phyloP scores from a whole-genome alignment of 2,113 vertebrate genomes.

The Furnarius figulus region DNA sequence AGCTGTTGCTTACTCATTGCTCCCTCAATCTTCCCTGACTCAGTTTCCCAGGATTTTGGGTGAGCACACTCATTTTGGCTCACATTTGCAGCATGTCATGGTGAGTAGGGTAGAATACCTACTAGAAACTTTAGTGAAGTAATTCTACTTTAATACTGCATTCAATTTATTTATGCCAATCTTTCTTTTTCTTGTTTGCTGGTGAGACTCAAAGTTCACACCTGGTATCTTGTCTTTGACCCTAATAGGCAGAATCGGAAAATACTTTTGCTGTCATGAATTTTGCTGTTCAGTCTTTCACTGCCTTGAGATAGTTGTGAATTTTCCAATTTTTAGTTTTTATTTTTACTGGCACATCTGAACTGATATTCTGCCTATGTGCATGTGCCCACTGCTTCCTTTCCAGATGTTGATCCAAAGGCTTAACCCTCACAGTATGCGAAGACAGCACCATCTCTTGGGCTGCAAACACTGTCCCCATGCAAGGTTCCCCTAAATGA shows the following conservation, averaged over 20 bases:
- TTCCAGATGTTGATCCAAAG: conserved; percentile 16
- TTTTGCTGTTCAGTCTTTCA: not conserved
- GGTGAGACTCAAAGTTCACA: not conserved
- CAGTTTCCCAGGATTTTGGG: not conserved
- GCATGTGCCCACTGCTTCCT: not conserved
- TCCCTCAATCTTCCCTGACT: not conserved
- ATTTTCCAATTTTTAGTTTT: not conserved
- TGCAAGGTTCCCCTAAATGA: not conserved
- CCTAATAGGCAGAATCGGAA: not conserved
- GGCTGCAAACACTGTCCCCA: not conserved
- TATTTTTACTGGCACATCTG: not conserved
- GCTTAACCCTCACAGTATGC: not conserved
- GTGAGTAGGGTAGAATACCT: not conserved
- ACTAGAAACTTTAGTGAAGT: not conserved
- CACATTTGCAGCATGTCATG: not conserved
- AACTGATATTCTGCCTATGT: not conserved
- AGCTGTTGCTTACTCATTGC: not conserved
- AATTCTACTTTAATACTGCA: not conserved
- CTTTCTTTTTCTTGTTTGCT: not conserved
- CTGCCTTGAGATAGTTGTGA: not conserved
- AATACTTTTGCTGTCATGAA: not conserved
- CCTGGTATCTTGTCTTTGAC: not conserved
- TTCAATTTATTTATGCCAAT: not conserved
- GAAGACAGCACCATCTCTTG: conserved; percentile 10
- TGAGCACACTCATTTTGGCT: not conserved